A percentile compares a stretch with the other conserved stretches of the same genome.
Evolutionary conservation across 2,888 invertebrate genomes (phyloP).

Genomic region (Neuroscelio doddi): DNA sequence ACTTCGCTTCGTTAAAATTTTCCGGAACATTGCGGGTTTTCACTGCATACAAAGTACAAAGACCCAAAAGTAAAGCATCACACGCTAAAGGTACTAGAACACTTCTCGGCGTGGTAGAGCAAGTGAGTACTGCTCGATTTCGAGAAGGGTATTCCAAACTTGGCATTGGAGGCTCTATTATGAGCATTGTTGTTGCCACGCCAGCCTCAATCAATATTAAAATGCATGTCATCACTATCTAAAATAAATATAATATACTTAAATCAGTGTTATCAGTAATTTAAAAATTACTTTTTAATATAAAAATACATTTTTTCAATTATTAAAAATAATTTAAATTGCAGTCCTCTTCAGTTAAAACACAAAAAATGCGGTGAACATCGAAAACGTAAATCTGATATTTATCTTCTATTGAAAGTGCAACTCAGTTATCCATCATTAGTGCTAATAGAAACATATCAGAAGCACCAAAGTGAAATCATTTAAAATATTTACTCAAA

Average conservation of each 20-base stretch:
- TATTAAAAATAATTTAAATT: no score
- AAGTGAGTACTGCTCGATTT: constrained; percentile 76
- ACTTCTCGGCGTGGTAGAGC: constrained; percentile 76
- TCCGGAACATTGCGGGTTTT: constrained; percentile 86
- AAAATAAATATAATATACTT: constrained; percentile 41
- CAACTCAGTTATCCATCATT: no score
- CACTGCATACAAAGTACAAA: constrained; percentile 86
- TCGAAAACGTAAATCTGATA: no score
- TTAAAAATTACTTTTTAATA: no score
- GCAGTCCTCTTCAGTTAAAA: no score
- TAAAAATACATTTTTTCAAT: no score
- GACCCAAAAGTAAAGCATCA: constrained; percentile 80
- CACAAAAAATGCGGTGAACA: no score
- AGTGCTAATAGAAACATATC: no score
- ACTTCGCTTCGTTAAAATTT: constrained; percentile 85
- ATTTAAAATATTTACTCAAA: no score
- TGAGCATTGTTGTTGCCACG: constrained; percentile 74
- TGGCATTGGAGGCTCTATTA: constrained; percentile 75
- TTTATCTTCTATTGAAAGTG: no score
- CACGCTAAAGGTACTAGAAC: constrained; percentile 80
- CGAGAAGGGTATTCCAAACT: constrained; percentile 73
- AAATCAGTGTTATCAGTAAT: no score
- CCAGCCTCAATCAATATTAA: constrained; percentile 80
- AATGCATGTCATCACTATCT: constrained; percentile 78
- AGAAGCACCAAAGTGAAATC: no score